Conservation (phyloP, 2,113 vertebrate species). For the Aix galericulata region DNA sequence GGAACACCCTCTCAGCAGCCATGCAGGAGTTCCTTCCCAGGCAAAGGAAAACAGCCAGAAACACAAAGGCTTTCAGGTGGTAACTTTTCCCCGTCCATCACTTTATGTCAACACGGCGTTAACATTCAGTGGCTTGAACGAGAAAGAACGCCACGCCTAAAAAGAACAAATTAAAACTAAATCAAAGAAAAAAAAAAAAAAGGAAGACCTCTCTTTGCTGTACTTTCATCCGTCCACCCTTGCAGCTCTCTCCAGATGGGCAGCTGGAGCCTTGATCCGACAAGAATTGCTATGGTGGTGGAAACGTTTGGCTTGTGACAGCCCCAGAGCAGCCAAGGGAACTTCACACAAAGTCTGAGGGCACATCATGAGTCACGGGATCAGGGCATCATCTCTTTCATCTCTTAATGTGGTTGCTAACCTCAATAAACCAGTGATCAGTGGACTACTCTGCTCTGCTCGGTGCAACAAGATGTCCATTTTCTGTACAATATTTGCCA, state of each 20-base stretch:
- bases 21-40: rapidly evolving
- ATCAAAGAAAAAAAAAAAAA: neutral
- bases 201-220: neutral
- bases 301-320: neutral
- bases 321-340: neutral
- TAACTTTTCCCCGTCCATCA: neutral
- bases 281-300: rapidly evolving
- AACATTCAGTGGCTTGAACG: neutral
- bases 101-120: neutral
- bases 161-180: neutral
- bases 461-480: neutral
- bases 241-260: neutral
- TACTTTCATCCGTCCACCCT: neutral
- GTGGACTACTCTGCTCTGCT: neutral
- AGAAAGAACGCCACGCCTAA: neutral
- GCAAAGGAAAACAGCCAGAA: neutral
- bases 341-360: neutral
- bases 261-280: neutral
- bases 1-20: neutral
- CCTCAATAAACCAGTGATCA: rapidly evolving
- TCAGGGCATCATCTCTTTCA: rapidly evolving
- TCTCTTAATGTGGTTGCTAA: rapidly evolving
- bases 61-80: neutral
- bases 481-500: neutral
- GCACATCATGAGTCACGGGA: rapidly evolving